Conservation (phyloP, 2,888 invertebrate species). For the Microdon myrmicae region DNA sequence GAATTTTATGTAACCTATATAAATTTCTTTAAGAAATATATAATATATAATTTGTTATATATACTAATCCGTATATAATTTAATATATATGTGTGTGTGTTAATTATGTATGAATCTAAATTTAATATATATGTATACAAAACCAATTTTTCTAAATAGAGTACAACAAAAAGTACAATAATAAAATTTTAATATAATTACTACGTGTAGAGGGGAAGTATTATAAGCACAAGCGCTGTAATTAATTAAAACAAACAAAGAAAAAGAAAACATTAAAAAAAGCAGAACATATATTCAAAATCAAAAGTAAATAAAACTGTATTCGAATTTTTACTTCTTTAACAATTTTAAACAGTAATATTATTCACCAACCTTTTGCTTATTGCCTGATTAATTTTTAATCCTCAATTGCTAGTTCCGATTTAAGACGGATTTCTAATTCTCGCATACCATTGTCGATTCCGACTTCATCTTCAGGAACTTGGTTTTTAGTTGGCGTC, state of each 20-base stretch:
- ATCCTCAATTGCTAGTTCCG: constrained; percentile 69
- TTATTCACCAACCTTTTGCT: constrained; percentile 48
- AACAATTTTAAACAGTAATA: constrained; percentile 40
- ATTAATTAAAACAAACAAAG: constrained; percentile 31
- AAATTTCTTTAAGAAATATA: constrained; percentile 53
- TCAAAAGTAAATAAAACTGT: too few species aligned
- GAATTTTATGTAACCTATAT: constrained; percentile 49
- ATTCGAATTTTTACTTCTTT: too few species aligned
- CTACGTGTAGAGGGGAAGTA: constrained; percentile 40
- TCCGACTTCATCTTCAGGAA: constrained; percentile 63
- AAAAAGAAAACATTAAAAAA: constrained; percentile 23
- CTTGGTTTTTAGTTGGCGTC: constrained; percentile 50
- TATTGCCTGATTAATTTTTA: constrained; percentile 24
- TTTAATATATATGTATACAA: constrained; percentile 30
- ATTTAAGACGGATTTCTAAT: constrained; percentile 73
- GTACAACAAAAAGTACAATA: constrained; percentile 30
- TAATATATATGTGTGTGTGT: constrained; percentile 50
- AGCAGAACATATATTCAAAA: too few species aligned
- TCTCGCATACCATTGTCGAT: constrained; percentile 77
- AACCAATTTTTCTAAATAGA: constrained; percentile 50
- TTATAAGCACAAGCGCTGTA: constrained; percentile 46
- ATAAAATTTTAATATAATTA: too few species aligned
- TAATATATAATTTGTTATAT: constrained; percentile 49
- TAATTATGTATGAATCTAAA: constrained; percentile 44
- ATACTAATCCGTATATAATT: constrained; percentile 46